phyloP scores from a whole-genome alignment of 1,140 invertebrate species.

The Drepana arcuata region DNA sequence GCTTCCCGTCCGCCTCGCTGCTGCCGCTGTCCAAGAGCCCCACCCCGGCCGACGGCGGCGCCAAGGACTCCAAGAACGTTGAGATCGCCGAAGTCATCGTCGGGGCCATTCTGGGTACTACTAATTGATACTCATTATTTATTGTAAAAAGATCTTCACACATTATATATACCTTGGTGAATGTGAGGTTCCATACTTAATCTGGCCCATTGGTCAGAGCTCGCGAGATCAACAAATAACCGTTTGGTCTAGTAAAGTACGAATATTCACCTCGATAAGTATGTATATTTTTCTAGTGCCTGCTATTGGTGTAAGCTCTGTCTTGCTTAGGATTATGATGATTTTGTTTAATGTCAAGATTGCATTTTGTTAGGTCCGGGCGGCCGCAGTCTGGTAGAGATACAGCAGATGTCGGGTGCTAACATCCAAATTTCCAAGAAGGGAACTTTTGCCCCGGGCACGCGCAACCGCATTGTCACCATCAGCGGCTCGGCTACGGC shows the following conservation, averaged over 20 bases:
- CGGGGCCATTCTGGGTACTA: slow-evolving; percentile 96
- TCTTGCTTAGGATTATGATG: no score
- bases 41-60: slow-evolving; percentile 81
- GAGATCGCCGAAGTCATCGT: slow-evolving; percentile 97
- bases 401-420: slow-evolving; percentile 96
- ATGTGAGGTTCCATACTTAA: no score
- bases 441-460: slow-evolving; percentile 96
- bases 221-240: no score
- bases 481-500: slow-evolving; percentile 91
- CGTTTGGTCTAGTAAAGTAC: no score
- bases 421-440: slow-evolving; percentile 99
- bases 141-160: no score
- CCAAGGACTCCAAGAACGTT: slow-evolving; percentile 88
- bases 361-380: slow-evolving; percentile 89
- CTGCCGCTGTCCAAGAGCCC: slow-evolving; percentile 90
- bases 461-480: slow-evolving; percentile 96
- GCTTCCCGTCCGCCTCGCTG: slow-evolving; percentile 81
- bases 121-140: no score
- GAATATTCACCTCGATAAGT: no score
- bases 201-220: no score
- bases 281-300: no score
- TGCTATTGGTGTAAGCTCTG: no score
- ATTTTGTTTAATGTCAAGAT: no score
- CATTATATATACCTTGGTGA: no score
- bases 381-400: slow-evolving; percentile 95